Evolutionary conservation across 2,888 invertebrate genomes (phyloP).

Genomic region (Tortricodes alternella): DNA sequence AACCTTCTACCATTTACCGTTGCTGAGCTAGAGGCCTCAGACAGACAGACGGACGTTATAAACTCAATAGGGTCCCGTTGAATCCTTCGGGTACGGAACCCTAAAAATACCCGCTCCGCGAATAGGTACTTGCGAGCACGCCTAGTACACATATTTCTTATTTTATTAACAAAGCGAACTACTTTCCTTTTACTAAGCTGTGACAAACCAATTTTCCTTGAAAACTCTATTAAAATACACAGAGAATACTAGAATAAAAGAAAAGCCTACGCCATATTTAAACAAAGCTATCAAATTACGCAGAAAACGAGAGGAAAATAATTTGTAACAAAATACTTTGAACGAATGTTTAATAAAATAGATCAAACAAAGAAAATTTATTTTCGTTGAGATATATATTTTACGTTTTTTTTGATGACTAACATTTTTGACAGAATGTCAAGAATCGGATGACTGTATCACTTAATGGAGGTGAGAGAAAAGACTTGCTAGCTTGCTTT

Average conservation of each 20-base stretch:
- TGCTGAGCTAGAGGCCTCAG: too few relatives aligned
- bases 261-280: not conserved
- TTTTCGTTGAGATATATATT: not conserved
- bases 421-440: not conserved
- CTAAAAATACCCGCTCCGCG: too few relatives aligned
- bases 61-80: too few relatives aligned
- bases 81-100: too few relatives aligned
- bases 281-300: slow-evolving; percentile 2
- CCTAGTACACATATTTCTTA: too few relatives aligned
- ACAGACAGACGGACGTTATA: too few relatives aligned
- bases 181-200: not conserved
- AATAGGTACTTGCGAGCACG: too few relatives aligned
- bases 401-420: not conserved
- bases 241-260: not conserved
- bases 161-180: too few relatives aligned
- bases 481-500: too few relatives aligned
- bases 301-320: not conserved
- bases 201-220: not conserved
- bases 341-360: slow-evolving; percentile 10
- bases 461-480: too few relatives aligned
- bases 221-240: not conserved
- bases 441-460: too few relatives aligned
- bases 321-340: slow-evolving; percentile 10
- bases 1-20: too few relatives aligned
- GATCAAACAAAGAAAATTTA: slow-evolving; percentile 1